These are phyloP conservation scores for Eleutherodactylus coqui DNA, from an alignment of 2,797 vertebrate species.

Conservation along the genomic window DNA sequence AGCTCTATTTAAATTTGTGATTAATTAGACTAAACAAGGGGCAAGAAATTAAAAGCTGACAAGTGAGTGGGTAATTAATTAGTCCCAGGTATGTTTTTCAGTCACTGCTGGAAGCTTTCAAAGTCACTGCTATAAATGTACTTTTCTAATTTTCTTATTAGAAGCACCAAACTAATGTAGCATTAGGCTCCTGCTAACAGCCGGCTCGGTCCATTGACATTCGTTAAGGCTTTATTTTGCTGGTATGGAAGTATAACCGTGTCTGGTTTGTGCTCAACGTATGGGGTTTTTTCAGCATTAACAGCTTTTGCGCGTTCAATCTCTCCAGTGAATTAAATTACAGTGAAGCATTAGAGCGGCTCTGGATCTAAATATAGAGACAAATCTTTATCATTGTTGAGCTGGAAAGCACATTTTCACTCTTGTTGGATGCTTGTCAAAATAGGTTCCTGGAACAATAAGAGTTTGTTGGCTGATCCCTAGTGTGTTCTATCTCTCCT, in stretches of 20 bases:
- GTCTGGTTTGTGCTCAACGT: slow-evolving; percentile 25
- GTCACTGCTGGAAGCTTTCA: slow-evolving; percentile 41
- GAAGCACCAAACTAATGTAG: slow-evolving; percentile 32
- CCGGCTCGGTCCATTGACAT: slow-evolving; percentile 5
- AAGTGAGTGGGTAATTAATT: slow-evolving; percentile 53
- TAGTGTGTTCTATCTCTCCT: slow-evolving; percentile 22
- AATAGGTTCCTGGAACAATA: slow-evolving; percentile 33
- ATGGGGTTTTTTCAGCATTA: slow-evolving; percentile 50
- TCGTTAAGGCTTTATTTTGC: slow-evolving; percentile 33
- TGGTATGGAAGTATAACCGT: background rate
- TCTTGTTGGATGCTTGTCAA: slow-evolving; percentile 49
- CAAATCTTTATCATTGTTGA: slow-evolving; percentile 19
- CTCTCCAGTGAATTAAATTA: slow-evolving; percentile 54
- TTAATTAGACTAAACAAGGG: slow-evolving; percentile 54
- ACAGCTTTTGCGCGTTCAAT: slow-evolving; percentile 49
- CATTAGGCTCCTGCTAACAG: slow-evolving; percentile 33
- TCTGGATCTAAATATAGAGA: slow-evolving; percentile 49
- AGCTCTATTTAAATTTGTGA: slow-evolving; percentile 31
- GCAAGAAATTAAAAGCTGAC: slow-evolving; percentile 49
- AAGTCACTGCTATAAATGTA: slow-evolving; percentile 53
- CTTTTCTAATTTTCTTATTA: slow-evolving; percentile 47
- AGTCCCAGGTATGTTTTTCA: slow-evolving; percentile 55
- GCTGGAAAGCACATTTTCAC: slow-evolving; percentile 48
- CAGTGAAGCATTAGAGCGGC: slow-evolving; percentile 46
- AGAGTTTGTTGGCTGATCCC: slow-evolving; percentile 24